These are phyloP conservation scores for Dromius quadrimaculatus DNA, from an alignment of 2,888 invertebrate species.

Conservation along the genomic window DNA sequence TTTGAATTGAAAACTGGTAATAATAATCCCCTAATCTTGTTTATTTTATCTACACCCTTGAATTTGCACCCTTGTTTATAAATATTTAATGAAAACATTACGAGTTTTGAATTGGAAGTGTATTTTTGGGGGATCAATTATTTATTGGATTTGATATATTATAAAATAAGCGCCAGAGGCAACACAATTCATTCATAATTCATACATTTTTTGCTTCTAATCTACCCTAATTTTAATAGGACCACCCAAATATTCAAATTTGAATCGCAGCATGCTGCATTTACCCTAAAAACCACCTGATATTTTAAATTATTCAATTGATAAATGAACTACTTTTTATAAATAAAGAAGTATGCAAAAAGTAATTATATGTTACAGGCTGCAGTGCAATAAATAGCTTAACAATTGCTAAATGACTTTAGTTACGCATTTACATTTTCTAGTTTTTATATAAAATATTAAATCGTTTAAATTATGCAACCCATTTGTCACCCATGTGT, in stretches of 20 bases:
- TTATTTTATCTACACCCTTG: slow-evolving; percentile 9
- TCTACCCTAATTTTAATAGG: not conserved
- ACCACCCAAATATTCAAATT: too few relatives aligned
- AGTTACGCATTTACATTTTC: not conserved
- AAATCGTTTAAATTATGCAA: too few relatives aligned
- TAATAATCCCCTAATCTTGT: too few relatives aligned
- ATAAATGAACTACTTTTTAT: not conserved
- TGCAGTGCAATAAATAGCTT: not conserved
- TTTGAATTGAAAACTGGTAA: too few relatives aligned
- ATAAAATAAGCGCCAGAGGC: not conserved
- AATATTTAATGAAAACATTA: slow-evolving; percentile 16
- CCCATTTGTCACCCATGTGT: too few relatives aligned
- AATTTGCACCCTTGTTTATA: slow-evolving; percentile 22
- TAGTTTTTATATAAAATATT: slow-evolving; percentile 7
- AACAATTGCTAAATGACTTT: not conserved
- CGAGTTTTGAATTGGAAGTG: slow-evolving; percentile 7
- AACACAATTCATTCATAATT: too few relatives aligned
- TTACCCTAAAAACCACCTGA: not conserved
- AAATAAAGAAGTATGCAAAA: not conserved
- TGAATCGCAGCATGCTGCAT: too few relatives aligned
- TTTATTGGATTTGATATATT: too few relatives aligned
- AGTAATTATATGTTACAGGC: not conserved
- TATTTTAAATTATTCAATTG: not conserved
- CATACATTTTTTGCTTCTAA: not conserved
- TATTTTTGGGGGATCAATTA: not conserved